phyloP scores from a whole-genome alignment of 2,797 vertebrate genomes.

The Crocodylus rhombifer region DNA sequence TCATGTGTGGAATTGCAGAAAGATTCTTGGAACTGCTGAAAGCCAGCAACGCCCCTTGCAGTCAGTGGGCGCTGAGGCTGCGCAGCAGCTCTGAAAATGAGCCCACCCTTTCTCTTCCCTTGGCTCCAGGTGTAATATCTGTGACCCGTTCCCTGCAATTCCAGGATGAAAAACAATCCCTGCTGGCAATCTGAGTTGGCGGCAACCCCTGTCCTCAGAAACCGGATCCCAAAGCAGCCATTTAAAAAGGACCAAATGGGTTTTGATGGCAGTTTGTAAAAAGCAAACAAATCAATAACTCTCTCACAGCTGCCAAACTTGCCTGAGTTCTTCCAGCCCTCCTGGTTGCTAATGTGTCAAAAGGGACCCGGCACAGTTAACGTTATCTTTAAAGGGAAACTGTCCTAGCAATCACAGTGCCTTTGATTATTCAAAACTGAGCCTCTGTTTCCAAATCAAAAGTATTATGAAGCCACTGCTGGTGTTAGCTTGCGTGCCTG shows the following conservation, averaged over 20 bases:
- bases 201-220: neutral
- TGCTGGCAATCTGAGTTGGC: neutral
- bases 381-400: neutral
- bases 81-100: neutral
- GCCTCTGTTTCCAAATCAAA: neutral
- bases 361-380: neutral
- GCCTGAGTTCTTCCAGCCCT: constrained; percentile 2
- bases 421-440: neutral
- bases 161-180: neutral
- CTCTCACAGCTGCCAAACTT: constrained; percentile 7
- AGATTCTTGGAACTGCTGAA: neutral
- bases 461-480: neutral
- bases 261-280: constrained; percentile 1
- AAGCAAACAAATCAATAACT: constrained; percentile 51
- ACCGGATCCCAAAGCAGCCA: neutral
- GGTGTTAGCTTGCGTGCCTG: neutral
- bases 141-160: neutral
- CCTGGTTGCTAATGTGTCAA: neutral
- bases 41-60: neutral
- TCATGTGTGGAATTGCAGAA: neutral
- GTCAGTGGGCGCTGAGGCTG: neutral
- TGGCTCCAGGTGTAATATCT: neutral
- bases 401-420: neutral
- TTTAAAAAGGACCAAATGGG: constrained; percentile 13
- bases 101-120: neutral